phyloP scores from a whole-genome alignment of 1,140 invertebrate species.

The Cydia fagiglandana region DNA sequence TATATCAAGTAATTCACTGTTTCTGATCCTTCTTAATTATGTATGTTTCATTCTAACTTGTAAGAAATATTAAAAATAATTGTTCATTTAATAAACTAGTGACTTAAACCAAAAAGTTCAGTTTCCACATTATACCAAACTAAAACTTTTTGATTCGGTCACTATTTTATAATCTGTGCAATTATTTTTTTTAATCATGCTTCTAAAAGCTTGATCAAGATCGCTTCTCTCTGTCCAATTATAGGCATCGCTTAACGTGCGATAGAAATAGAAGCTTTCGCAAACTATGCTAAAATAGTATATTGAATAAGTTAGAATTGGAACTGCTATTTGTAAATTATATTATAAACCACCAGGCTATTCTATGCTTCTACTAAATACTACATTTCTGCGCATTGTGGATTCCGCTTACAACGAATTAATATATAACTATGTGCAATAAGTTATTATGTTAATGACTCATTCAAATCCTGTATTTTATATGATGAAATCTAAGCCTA shows the following conservation, averaged over 20 bases:
- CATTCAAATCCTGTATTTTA: too few species aligned
- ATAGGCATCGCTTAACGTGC: conserved; percentile 28
- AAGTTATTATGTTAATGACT: too few species aligned
- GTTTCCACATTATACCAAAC: too few species aligned
- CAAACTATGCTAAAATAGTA: background rate
- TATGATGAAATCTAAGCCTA: too few species aligned
- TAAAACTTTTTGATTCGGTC: too few species aligned
- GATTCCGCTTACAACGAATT: background rate
- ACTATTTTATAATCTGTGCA: background rate
- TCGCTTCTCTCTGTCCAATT: conserved; percentile 27
- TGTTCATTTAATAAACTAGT: too few species aligned
- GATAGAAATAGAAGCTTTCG: conserved; percentile 14
- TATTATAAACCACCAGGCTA: background rate
- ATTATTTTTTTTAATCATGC: background rate
- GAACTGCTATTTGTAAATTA: background rate
- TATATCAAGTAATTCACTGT: too few species aligned
- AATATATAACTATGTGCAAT: background rate
- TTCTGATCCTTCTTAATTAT: too few species aligned
- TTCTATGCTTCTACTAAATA: background rate
- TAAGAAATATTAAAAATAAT: too few species aligned
- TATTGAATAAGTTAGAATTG: background rate
- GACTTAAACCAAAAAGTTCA: too few species aligned
- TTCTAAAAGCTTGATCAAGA: background rate
- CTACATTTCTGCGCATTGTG: background rate
- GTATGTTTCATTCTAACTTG: too few species aligned